Evolutionary conservation across 2,797 vertebrate genomes (phyloP).

Genomic region (Phalanger gymnotis): DNA sequence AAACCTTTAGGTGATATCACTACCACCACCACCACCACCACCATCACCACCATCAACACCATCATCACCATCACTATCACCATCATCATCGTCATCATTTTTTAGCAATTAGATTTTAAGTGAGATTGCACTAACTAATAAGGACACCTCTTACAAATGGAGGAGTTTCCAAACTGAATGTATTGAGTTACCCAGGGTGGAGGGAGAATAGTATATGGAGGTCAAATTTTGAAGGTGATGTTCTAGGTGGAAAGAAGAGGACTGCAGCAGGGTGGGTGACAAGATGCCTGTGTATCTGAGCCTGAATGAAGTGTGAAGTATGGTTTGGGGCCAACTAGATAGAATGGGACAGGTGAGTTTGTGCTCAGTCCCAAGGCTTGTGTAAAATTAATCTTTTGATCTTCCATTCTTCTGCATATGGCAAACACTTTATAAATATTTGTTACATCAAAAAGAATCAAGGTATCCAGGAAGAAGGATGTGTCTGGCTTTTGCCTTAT

Average conservation of each 20-base stretch:
- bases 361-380: neutral
- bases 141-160: neutral
- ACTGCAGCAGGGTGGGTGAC: neutral
- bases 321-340: neutral
- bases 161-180: neutral
- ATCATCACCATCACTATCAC: no score
- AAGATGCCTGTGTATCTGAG: neutral
- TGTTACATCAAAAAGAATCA: constrained; percentile 9
- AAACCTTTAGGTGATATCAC: neutral
- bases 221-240: neutral
- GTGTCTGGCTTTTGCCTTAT: neutral
- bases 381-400: neutral
- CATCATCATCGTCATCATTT: neutral
- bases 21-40: no score
- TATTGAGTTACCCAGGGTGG: neutral
- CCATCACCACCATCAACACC: no score
- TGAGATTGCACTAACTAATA: neutral
- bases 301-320: neutral
- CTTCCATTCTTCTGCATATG: no score
- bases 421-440: neutral
- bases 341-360: neutral
- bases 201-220: neutral
- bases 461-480: constrained; percentile 7
- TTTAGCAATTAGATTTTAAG: neutral
- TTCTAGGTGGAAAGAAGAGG: neutral